A percentile compares a stretch with the other conserved stretches of the same genome.
phyloP scores from a whole-genome alignment of 2,113 vertebrate genomes.

The Mandrillus leucophaeus region DNA sequence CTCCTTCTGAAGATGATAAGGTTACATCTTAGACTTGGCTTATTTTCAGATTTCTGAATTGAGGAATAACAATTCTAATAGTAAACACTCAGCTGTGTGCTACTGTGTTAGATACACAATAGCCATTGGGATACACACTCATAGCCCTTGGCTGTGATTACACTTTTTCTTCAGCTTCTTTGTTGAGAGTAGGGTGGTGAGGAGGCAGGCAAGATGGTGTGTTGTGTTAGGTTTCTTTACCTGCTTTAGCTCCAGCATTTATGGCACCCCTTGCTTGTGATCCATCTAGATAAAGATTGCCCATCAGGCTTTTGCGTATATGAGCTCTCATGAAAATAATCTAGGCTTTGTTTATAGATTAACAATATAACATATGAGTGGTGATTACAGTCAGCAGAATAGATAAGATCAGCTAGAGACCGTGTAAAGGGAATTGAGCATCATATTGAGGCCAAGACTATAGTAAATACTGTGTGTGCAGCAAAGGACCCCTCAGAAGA shows the following conservation, averaged over 20 bases:
- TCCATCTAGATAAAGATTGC: not conserved
- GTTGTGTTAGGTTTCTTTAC: not conserved
- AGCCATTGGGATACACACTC: not conserved
- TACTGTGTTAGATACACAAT: not conserved
- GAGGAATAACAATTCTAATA: not conserved
- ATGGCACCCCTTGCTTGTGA: not conserved
- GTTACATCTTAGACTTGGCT: not conserved
- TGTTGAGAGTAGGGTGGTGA: not conserved
- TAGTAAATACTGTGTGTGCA: not conserved
- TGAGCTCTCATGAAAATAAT: not conserved
- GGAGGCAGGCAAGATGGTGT: not conserved
- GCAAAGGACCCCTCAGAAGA: not conserved
- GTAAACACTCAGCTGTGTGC: not conserved
- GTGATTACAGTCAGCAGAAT: not conserved
- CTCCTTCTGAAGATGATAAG: not conserved
- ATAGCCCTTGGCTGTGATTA: not conserved
- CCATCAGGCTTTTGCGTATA: not conserved
- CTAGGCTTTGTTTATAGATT: not conserved
- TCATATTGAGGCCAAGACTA: not conserved
- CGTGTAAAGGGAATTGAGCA: not conserved
- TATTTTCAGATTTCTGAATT: not conserved
- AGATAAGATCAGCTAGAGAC: not conserved
- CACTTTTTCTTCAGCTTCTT: not conserved
- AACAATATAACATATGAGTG: not conserved
- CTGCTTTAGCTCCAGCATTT: not conserved